Evolutionary conservation across 1,140 invertebrate genomes (phyloP).

Genomic region (Drosophila orosa): DNA sequence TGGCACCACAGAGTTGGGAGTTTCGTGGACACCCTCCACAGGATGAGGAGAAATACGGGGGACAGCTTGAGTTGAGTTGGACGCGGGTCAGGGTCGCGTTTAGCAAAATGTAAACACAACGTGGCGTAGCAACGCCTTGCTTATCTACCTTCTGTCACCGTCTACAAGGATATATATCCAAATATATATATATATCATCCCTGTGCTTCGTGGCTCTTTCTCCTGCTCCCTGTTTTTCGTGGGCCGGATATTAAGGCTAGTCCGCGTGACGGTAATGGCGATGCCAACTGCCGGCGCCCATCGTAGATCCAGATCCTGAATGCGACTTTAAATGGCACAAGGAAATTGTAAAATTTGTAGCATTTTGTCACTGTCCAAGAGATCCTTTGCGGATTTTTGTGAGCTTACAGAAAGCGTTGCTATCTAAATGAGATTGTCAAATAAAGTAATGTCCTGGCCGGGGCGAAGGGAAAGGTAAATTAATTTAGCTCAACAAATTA

Average conservation of each 20-base stretch:
- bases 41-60: not conserved
- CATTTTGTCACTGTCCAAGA: slow-evolving; percentile 59
- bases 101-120: slow-evolving; percentile 73
- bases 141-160: slow-evolving; percentile 52
- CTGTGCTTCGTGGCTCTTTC: not conserved
- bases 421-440: slow-evolving; percentile 37
- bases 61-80: slow-evolving; percentile 22
- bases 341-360: slow-evolving; percentile 80
- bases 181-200: slow-evolving; percentile 6
- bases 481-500: slow-evolving; percentile 8
- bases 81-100: slow-evolving; percentile 65
- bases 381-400: slow-evolving; percentile 3
- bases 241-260: slow-evolving; percentile 73
- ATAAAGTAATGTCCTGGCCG: slow-evolving; percentile 2
- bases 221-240: slow-evolving; percentile 1
- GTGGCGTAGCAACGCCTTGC: slow-evolving; percentile 43
- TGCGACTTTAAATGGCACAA: slow-evolving; percentile 53
- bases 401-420: slow-evolving; percentile 2
- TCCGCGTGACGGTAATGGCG: slow-evolving; percentile 72
- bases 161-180: slow-evolving; percentile 15
- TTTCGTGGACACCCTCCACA: not conserved
- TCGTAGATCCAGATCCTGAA: slow-evolving; percentile 40
- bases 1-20: slow-evolving; percentile 7
- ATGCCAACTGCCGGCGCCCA: slow-evolving; percentile 71
- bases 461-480: slow-evolving; percentile 8